phyloP scores from a whole-genome alignment of 1,140 invertebrate species.

The Aphelenchoides besseyi region DNA sequence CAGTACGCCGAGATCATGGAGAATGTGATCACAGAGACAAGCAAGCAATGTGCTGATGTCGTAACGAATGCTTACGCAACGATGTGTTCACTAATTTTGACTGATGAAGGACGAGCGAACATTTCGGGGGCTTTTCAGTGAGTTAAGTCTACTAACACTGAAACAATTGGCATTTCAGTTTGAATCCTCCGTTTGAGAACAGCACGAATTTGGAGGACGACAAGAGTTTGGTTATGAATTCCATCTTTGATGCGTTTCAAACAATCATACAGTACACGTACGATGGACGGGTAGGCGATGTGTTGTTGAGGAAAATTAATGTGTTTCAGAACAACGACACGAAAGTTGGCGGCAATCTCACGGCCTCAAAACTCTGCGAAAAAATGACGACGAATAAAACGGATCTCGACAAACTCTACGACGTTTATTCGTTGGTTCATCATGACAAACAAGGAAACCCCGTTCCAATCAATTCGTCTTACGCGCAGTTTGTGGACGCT shows the following conservation, averaged over 20 bases:
- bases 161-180: constrained; percentile 25
- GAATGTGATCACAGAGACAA: constrained; percentile 14
- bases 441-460: background rate
- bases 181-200: background rate
- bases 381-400: background rate
- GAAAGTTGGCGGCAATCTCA: no score
- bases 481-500: background rate
- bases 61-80: constrained; percentile 26
- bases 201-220: constrained; percentile 3
- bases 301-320: no score
- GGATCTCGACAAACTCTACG: background rate
- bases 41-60: constrained; percentile 21
- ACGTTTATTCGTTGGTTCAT: background rate
- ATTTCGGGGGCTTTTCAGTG: no score
- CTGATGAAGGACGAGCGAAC: constrained; percentile 16
- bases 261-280: constrained; percentile 30
- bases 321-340: no score
- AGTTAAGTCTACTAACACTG: no score
- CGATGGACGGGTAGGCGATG: no score
- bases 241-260: constrained; percentile 37
- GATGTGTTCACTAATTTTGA: constrained; percentile 12
- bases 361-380: no score
- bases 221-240: no score
- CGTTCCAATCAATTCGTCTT: background rate
- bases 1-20: constrained; percentile 39